Evolutionary conservation across 2,888 invertebrate genomes (phyloP).

Genomic region (Aspidapion aeneum): DNA sequence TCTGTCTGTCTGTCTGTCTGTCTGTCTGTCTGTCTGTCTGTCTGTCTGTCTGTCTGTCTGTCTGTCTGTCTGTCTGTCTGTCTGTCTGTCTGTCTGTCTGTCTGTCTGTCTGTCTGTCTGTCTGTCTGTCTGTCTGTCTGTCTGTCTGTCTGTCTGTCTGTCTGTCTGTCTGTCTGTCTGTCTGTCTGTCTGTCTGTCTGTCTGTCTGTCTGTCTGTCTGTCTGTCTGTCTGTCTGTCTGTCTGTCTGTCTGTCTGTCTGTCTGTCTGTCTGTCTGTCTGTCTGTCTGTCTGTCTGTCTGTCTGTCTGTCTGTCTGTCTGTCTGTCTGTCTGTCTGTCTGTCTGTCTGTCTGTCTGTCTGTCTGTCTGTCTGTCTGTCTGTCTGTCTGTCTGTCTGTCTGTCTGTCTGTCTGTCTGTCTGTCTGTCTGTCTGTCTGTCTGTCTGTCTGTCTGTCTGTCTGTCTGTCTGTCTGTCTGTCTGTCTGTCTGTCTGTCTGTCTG

Average conservation of each 20-base stretch:
- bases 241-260: slow-evolving; percentile 14
- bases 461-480: slow-evolving; percentile 15
- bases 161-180: slow-evolving; percentile 9
- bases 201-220: slow-evolving; percentile 14
- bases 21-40: too few species aligned
- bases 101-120: too few species aligned
- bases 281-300: slow-evolving; percentile 13
- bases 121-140: slow-evolving; percentile 7
- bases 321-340: slow-evolving; percentile 13
- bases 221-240: slow-evolving; percentile 14
- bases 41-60: too few species aligned
- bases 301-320: slow-evolving; percentile 14
- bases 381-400: slow-evolving; percentile 15
- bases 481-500: slow-evolving; percentile 15
- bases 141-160: slow-evolving; percentile 5
- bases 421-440: slow-evolving; percentile 15
- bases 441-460: slow-evolving; percentile 15
- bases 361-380: slow-evolving; percentile 14
- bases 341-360: slow-evolving; percentile 14
- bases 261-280: slow-evolving; percentile 13
- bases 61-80: too few species aligned
- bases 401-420: slow-evolving; percentile 14
- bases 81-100: too few species aligned
- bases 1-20: too few species aligned
- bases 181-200: slow-evolving; percentile 13